Evolutionary conservation across 92 coral and sea anemone species (phyloP), one percentile per base, ranked within the genome.

Genomic region (Epizoanthus illoricatus): DNA sequence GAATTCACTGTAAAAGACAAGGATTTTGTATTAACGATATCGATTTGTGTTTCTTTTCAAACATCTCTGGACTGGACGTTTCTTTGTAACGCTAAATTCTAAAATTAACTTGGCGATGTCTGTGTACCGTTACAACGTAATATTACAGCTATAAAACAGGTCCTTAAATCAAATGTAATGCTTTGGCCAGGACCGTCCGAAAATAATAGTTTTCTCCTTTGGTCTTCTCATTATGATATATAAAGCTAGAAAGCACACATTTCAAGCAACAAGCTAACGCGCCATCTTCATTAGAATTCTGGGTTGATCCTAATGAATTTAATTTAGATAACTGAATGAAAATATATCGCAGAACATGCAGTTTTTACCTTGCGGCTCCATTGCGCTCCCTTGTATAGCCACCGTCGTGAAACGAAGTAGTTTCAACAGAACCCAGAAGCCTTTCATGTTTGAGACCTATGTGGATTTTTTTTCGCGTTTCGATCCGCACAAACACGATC

Each of bases 351-450:
- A 62, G 82, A 28, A 28, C 33, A 28, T 73, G 28, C 15, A 73
- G 41, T 54, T 47, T 13, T 78, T 78, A 78, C 82, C 82, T 63
- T 21, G 64, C 4, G 59, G 66, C 2, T 20, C 28, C 43, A 16
- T 78, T 43, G 67, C 16, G 56, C 33, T 20, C 16, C 54, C 11
- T 20, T 78, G 82, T 20, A 63, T 5, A 42, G 82, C 70, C 23
- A 78, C 71, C 60, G 45, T 61, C 82, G 43, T 63, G 82, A 78
- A 78, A 43, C 71, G 82, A 45, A 78, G 71, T 3, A 78, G 82
- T 9, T 45, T 78, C 47, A 78, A 12, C 41, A 78, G 54, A 12
- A 20, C 21, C 39, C 16, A 15, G 41, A 78, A 78, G 15, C 60
- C 41, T 62, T 78, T 78, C 82, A 78, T 78, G 16, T 59, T 24